These are phyloP conservation scores for Pseudobourletiella spinata DNA, from an alignment of 1,140 invertebrate genomes.

Conservation along the genomic window DNA sequence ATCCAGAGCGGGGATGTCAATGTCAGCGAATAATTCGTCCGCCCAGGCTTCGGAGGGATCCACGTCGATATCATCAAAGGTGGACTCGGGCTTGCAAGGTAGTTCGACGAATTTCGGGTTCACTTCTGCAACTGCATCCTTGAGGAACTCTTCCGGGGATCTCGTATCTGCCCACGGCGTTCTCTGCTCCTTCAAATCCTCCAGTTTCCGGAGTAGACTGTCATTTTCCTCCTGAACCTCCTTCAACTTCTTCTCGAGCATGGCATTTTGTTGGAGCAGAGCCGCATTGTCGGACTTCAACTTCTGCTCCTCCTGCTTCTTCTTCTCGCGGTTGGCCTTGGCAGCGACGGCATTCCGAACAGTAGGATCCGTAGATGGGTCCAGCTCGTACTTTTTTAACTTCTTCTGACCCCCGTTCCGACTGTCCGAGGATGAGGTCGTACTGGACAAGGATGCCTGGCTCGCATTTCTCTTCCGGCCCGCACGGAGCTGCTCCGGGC, in stretches of 20 bases:
- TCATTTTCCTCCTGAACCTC: background rate
- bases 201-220: background rate
- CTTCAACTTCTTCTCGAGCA: background rate
- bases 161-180: too few species aligned
- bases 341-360: constrained; percentile 2
- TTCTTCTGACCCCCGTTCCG: background rate
- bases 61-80: too few species aligned
- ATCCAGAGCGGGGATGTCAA: too few species aligned
- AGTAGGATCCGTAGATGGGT: background rate
- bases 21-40: too few species aligned
- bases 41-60: too few species aligned
- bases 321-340: background rate
- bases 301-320: background rate
- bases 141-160: too few species aligned
- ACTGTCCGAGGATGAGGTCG: background rate
- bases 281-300: background rate
- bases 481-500: background rate
- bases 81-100: too few species aligned
- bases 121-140: too few species aligned
- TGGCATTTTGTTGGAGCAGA: background rate
- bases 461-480: background rate
- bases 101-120: too few species aligned
- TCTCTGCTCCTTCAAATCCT: background rate
- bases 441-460: background rate
- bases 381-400: constrained; percentile 5